Percentiles rank a stretch among this genome's conserved stretches.
phyloP scores from a whole-genome alignment of 2,797 vertebrate genomes.

The Pagetopsis macropterus region DNA sequence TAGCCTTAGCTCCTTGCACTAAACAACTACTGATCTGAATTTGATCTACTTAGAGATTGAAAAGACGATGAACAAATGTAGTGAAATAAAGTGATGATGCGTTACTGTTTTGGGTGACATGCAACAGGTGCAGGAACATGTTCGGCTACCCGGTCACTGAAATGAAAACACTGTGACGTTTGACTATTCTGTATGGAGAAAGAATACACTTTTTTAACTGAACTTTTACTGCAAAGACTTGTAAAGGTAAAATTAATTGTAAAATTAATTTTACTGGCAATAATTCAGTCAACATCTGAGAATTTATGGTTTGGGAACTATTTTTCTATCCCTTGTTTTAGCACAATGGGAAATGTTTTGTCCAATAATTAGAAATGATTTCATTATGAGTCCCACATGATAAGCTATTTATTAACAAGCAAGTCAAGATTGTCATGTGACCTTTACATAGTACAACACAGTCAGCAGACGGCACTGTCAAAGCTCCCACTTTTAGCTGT shows the following conservation, averaged over 20 bases:
- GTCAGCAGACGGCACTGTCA: not conserved
- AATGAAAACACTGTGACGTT: constrained; percentile 10
- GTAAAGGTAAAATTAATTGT: not conserved
- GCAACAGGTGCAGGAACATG: constrained; percentile 20
- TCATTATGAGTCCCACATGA: not conserved
- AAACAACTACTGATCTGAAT: not conserved
- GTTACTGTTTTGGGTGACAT: constrained; percentile 54
- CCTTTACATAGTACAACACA: constrained; percentile 1
- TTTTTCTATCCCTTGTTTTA: not conserved
- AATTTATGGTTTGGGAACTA: not conserved
- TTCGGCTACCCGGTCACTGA: not conserved
- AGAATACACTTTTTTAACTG: not conserved
- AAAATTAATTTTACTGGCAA: not conserved
- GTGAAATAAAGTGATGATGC: not conserved
- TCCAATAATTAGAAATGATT: not conserved
- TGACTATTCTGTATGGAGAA: not conserved
- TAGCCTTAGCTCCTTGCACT: not conserved
- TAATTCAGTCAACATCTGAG: not conserved
- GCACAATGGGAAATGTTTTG: constrained; percentile 3
- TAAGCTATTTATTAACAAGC: not conserved
- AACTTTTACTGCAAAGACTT: not conserved
- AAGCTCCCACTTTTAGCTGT: not conserved
- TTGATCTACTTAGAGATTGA: not conserved
- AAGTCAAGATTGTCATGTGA: constrained; percentile 3
- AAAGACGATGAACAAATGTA: not conserved